Base-by-base conservation (phyloP, 2,797 vertebrate genomes). In the Argya squamiceps region DNA sequence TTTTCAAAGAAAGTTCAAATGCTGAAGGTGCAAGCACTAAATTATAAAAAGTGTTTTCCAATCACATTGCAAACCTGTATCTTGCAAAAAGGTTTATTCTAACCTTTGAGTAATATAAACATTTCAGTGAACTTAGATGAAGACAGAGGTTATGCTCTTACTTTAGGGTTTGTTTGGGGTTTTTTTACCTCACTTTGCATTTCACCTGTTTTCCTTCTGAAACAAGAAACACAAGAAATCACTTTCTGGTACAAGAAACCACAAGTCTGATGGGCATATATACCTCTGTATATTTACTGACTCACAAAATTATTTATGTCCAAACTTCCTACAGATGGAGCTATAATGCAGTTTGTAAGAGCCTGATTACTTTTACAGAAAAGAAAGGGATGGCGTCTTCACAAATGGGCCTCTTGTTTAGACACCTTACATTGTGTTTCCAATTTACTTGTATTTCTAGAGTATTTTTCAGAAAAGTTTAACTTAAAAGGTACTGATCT, bases 311-410 rank as follows among this genome's bases (percentile, higher is more conserved):
- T 90, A 84, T 90, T 92, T 81, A 81, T 79, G 59, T 90, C 39
- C 69, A 78, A 44, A 70, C 47, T 88, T 96, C 93, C 96, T 97
- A 96, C 88, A 96, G 95, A 84, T 96, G 96, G 95, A 96, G 94
- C 96, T 96, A 86, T 88, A 88, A 93, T 41, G 90, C 94, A 94
- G 88, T 92, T 63, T 93, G 62, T 92, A 84, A 46, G 17, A 18
- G 32, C 12, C 37, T 68, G 21, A 16, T 79, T 76, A 55, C 27
- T 78, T 81, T 49, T 55, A 41, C 50, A 69, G 39, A n/a, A 78
- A 41, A 59, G 52, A 68, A 75, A 78, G 6, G 6, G 20, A 32
- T 90, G 80, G 2, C 9, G 12, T 68, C 41, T 77, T 50, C 53
- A 64, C 9, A 46, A 58, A 34, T 17, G 8, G 12, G 4, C 12